phyloP scores from a whole-genome alignment of 2,888 invertebrate species.

The Orthosia incerta region DNA sequence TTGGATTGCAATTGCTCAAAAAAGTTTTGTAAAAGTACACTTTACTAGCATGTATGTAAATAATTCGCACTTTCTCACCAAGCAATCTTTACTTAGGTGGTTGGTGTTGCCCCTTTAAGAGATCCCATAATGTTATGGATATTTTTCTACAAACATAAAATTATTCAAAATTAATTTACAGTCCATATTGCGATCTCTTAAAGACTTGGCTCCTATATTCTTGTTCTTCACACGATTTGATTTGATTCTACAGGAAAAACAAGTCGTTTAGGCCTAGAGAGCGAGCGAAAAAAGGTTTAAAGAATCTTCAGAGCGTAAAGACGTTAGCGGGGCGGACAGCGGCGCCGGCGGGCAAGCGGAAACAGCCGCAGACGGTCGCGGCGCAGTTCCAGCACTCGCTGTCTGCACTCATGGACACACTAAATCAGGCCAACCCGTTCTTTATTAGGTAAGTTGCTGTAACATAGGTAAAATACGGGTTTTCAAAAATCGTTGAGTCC shows the following conservation, averaged over 20 bases:
- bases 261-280: conserved; percentile 97
- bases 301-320: conserved; percentile 97
- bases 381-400: conserved; percentile 98
- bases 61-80: conserved; percentile 63
- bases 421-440: conserved; percentile 94
- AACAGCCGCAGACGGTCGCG: conserved; percentile 97
- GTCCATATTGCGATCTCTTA: conserved; percentile 57
- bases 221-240: conserved; percentile 33
- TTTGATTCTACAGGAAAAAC: conserved; percentile 93
- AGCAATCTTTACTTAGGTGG: conserved; percentile 64
- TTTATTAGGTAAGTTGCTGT: conserved; percentile 86
- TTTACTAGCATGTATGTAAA: conserved; percentile 68
- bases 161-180: not conserved
- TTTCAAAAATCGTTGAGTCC: no score
- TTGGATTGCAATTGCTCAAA: conserved; percentile 56
- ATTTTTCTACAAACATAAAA: conserved; percentile 5
- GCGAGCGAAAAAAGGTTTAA: conserved; percentile 96
- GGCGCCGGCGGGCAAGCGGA: conserved; percentile 92
- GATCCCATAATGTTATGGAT: conserved; percentile 54
- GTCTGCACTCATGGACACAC: conserved; percentile 97
- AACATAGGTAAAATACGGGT: not conserved
- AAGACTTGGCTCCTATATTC: conserved; percentile 22
- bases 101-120: conserved; percentile 65
- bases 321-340: conserved; percentile 95
- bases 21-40: conserved; percentile 47